Percentiles rank a stretch among this genome's conserved stretches.
phyloP scores from a whole-genome alignment of 2,113 vertebrate species.

The Xerus inauris region DNA sequence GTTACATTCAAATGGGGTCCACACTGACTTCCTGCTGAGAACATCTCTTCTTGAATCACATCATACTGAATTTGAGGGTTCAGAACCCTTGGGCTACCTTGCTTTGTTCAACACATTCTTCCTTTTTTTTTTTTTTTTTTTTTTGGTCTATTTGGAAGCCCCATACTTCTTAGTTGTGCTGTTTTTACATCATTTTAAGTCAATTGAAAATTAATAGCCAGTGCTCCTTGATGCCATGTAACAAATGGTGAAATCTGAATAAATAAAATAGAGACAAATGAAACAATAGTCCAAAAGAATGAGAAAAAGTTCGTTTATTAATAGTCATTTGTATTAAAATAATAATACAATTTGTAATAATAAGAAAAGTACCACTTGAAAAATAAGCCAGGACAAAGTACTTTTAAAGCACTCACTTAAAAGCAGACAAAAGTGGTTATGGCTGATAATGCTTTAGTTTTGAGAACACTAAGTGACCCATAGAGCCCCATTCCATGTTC shows the following conservation, averaged over 20 bases:
- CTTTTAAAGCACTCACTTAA: not conserved
- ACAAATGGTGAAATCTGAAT: conserved; percentile 60
- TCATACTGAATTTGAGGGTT: not conserved
- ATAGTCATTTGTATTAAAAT: not conserved
- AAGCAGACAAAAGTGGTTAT: not conserved
- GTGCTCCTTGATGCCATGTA: conserved; percentile 59
- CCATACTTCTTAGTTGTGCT: conserved; percentile 4
- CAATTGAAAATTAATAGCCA: conserved; percentile 73
- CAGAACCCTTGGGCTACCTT: not conserved
- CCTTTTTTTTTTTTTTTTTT: too few species aligned
- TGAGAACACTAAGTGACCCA: not conserved
- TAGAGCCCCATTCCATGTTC: not conserved
- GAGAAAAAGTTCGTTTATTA: conserved; percentile 21
- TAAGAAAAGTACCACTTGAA: not conserved
- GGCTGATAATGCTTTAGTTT: not conserved
- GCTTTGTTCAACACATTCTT: not conserved
- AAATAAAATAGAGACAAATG: conserved; percentile 72
- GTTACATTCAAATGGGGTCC: not conserved
- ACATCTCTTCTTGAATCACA: not conserved
- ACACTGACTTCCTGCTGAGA: not conserved
- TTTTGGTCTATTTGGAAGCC: conserved; percentile 11
- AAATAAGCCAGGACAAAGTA: not conserved
- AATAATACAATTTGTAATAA: not conserved
- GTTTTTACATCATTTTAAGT: conserved; percentile 71
- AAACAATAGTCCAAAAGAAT: conserved; percentile 50